phyloP scores from a whole-genome alignment of 2,888 invertebrate species.

The Lepidocyrtinus sp. region DNA sequence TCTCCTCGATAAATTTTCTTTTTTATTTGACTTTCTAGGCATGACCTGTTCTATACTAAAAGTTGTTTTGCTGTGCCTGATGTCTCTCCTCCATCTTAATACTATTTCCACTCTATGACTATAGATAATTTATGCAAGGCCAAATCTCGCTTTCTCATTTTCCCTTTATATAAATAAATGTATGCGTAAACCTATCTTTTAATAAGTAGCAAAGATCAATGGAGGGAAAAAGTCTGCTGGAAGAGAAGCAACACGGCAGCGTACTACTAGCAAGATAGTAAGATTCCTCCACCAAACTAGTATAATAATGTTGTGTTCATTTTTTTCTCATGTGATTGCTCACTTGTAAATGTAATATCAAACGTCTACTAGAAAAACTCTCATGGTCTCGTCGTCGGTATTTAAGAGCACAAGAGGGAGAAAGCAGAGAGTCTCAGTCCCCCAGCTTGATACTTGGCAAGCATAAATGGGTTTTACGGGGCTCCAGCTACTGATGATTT shows the following conservation, averaged over 20 bases:
- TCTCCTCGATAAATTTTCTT: neutral
- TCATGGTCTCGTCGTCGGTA: neutral
- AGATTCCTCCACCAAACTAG: too few relatives aligned
- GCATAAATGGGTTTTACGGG: neutral
- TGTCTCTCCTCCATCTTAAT: constrained; percentile 16
- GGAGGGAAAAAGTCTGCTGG: neutral
- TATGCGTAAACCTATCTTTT: neutral
- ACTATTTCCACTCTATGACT: neutral
- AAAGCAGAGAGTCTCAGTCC: neutral
- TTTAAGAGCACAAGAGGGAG: too few relatives aligned
- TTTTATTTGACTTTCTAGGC: neutral
- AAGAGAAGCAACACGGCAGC: neutral
- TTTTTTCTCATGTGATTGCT: neutral
- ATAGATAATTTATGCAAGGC: constrained; percentile 47
- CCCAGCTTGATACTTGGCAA: neutral
- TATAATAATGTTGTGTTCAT: neutral
- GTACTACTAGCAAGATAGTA: too few relatives aligned
- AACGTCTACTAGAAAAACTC: neutral
- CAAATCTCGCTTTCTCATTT: constrained; percentile 4
- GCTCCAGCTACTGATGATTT: constrained; percentile 34
- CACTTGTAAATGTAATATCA: neutral
- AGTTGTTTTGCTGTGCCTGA: neutral
- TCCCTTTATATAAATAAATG: too few relatives aligned
- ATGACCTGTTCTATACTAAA: constrained; percentile 28
- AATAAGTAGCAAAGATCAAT: neutral